Conservation (phyloP, 37 sponge, comb jelly and placozoan genomes). For the Hexactinellida sp. region DNA sequence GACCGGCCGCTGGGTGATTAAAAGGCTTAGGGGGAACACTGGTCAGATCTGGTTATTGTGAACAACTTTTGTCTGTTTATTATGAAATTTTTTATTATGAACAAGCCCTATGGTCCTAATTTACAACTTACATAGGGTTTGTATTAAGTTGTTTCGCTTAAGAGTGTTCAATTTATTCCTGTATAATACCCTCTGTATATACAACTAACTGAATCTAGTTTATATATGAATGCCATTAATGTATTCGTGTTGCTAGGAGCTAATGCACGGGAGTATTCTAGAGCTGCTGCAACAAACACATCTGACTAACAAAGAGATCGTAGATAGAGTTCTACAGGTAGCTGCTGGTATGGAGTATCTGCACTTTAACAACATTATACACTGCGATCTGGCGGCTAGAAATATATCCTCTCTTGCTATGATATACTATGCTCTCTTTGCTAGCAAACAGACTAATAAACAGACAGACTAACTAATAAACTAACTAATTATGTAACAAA, state of each 20-base stretch:
- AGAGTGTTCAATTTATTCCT: too few species aligned
- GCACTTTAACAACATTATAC: constrained; percentile 50
- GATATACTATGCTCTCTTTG: neutral
- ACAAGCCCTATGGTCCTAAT: too few species aligned
- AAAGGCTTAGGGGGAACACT: too few species aligned
- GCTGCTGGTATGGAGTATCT: constrained; percentile 64
- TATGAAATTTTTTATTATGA: too few species aligned
- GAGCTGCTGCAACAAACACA: constrained; percentile 37
- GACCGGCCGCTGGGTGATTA: too few species aligned
- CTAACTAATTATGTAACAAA: too few species aligned
- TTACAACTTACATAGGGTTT: too few species aligned
- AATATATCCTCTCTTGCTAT: constrained; percentile 77
- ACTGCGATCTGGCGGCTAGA: constrained; percentile 78
- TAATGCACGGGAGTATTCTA: constrained; percentile 35
- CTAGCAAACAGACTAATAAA: neutral
- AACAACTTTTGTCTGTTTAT: too few species aligned
- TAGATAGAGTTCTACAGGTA: constrained; percentile 31
- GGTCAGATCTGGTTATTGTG: too few species aligned
- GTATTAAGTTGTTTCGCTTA: too few species aligned
- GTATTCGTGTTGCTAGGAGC: constrained; percentile 49
- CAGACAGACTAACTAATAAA: too few species aligned
- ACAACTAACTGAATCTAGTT: neutral
- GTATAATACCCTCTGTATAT: neutral
- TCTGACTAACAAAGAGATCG: constrained; percentile 21
- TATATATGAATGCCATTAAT: neutral